phyloP scores from a whole-genome alignment of 2,797 vertebrate species.

The Anguilla pacifica region DNA sequence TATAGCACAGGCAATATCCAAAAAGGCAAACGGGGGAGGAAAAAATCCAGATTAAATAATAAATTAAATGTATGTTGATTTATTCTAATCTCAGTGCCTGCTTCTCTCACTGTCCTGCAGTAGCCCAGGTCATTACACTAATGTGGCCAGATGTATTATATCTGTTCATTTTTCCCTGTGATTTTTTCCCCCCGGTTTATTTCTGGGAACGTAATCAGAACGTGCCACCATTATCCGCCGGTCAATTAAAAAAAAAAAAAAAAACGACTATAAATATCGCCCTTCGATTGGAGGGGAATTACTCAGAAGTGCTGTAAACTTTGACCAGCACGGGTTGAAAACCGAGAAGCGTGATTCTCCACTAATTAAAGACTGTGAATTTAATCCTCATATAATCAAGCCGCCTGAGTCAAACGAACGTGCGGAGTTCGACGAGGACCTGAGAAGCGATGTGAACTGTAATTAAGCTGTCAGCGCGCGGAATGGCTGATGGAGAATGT shows the following conservation, averaged over 20 bases:
- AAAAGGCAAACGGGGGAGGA: not conserved
- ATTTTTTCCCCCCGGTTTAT: too few species aligned
- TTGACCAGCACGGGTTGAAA: not conserved
- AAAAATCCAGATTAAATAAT: not conserved
- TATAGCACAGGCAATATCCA: not conserved
- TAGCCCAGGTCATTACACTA: not conserved
- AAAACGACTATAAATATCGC: not conserved
- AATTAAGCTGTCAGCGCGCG: conserved; percentile 49
- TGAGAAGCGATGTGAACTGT: conserved; percentile 42
- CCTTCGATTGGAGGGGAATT: not conserved
- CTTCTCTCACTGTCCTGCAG: not conserved
- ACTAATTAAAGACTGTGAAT: not conserved
- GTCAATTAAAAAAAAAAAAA: not conserved
- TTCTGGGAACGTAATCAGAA: not conserved
- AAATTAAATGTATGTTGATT: not conserved
- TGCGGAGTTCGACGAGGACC: conserved; percentile 4
- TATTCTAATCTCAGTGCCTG: not conserved
- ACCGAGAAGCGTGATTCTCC: not conserved
- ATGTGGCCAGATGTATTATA: not conserved
- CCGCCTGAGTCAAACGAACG: not conserved
- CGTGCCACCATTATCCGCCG: not conserved
- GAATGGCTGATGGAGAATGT: conserved; percentile 52
- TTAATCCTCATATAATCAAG: not conserved
- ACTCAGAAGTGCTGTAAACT: not conserved
- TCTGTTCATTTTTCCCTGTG: not conserved